These are phyloP conservation scores for Lerista edwardsae DNA, from an alignment of 2,797 vertebrate genomes.

Conservation along the genomic window DNA sequence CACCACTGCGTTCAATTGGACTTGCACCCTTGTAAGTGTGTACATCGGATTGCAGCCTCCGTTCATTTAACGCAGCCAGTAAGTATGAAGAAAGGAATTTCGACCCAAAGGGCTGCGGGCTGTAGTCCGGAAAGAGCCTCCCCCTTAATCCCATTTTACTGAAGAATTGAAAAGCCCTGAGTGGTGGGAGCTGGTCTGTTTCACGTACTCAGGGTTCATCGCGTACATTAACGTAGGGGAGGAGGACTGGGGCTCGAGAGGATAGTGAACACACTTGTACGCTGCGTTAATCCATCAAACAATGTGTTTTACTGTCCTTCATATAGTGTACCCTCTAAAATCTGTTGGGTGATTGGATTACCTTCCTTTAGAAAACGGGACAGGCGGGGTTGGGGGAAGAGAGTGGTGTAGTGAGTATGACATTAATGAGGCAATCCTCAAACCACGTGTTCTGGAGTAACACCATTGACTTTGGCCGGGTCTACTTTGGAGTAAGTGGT, in stretches of 20 bases:
- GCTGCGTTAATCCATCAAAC: conserved; percentile 65
- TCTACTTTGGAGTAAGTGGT: not conserved
- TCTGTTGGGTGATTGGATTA: conserved; percentile 16
- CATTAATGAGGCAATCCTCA: not conserved
- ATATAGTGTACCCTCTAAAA: not conserved
- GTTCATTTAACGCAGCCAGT: not conserved
- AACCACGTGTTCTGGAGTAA: not conserved
- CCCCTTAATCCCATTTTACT: not conserved
- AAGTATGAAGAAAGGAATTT: not conserved
- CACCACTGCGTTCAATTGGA: too few relatives aligned
- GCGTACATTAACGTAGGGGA: conserved; percentile 23
- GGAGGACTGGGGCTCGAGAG: conserved; percentile 29
- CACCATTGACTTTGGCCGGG: not conserved
- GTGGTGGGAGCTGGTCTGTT: not conserved
- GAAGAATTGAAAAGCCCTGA: not conserved
- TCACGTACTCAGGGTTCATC: conserved; percentile 28
- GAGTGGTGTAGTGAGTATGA: not conserved
- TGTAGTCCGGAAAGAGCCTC: not conserved
- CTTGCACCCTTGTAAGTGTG: too few relatives aligned
- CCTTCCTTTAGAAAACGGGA: not conserved
- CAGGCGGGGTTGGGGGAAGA: too few relatives aligned
- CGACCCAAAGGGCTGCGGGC: not conserved
- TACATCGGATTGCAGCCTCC: too few relatives aligned
- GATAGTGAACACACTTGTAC: conserved; percentile 53
- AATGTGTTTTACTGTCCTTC: conserved; percentile 49